Evolutionary conservation across 37 sponge, comb jelly and placozoan genomes (phyloP).

Genomic region (Cliona cf. orientalis): DNA sequence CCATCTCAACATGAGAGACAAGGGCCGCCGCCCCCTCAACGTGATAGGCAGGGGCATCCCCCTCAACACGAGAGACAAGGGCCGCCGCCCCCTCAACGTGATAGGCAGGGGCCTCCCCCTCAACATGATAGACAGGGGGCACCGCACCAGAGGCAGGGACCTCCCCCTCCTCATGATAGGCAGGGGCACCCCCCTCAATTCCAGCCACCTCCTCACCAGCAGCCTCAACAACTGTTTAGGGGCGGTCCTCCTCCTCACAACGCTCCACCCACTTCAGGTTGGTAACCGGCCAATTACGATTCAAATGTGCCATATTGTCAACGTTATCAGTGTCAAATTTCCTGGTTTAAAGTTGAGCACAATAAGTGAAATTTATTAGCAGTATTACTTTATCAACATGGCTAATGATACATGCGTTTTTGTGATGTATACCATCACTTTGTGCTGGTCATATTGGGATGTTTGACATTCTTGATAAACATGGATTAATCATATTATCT

Average conservation of each 20-base stretch:
- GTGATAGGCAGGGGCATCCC: neutral
- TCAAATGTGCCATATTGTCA: neutral
- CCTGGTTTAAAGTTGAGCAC: no score
- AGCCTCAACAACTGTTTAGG: conserved; percentile 6
- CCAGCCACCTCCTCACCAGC: conserved; percentile 7
- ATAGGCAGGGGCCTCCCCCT: neutral
- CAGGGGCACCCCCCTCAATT: neutral
- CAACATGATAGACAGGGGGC: conserved; percentile 4
- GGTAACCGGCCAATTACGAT: neutral
- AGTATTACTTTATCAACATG: no score
- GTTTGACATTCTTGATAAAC: no score
- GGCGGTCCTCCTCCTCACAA: conserved; percentile 6
- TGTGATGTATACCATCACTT: no score
- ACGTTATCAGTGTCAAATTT: neutral
- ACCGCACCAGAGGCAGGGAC: neutral
- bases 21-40: neutral
- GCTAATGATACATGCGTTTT: no score
- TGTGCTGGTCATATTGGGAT: no score
- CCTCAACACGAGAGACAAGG: neutral
- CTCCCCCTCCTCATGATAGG: no score
- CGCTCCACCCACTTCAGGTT: neutral
- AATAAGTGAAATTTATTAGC: no score
- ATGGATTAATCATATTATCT: no score
- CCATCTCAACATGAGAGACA: no score
- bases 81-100: neutral